These are phyloP conservation scores for Siniperca knerii DNA, from an alignment of 2,113 vertebrate genomes.

Conservation along the genomic window DNA sequence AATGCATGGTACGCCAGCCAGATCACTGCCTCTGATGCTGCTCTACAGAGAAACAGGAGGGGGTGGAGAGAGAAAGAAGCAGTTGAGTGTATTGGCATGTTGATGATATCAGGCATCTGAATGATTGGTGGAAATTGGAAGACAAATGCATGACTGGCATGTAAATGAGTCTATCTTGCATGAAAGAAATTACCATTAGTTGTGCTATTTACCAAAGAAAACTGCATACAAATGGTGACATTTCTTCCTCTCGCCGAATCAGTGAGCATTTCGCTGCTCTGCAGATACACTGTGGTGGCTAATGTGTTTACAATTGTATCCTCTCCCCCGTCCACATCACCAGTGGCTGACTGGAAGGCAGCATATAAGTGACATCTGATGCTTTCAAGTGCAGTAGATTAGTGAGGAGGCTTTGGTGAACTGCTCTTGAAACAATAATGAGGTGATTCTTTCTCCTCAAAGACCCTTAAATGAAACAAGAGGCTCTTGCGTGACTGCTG, in stretches of 20 bases:
- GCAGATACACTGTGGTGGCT: constrained; percentile 49
- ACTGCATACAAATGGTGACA: constrained; percentile 75
- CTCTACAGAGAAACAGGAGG: constrained; percentile 54
- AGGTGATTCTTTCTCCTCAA: constrained; percentile 52
- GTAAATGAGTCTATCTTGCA: constrained; percentile 44
- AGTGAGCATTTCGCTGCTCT: constrained; percentile 47
- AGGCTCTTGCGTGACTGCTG: constrained; percentile 26
- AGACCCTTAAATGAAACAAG: constrained; percentile 61
- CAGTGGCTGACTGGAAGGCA: constrained; percentile 50
- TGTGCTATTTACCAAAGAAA: constrained; percentile 61
- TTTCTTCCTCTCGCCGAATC: constrained; percentile 55
- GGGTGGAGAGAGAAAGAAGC: constrained; percentile 17
- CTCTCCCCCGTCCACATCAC: constrained; percentile 44
- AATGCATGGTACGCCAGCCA: constrained; percentile 72
- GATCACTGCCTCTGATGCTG: constrained; percentile 68
- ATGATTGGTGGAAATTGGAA: constrained; percentile 53
- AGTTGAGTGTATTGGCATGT: constrained; percentile 56
- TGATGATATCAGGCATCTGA: constrained; percentile 58
- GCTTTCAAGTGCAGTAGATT: constrained; percentile 67
- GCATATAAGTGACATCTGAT: constrained; percentile 65
- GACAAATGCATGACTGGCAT: constrained; percentile 62
- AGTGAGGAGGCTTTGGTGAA: constrained; percentile 45
- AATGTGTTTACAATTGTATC: constrained; percentile 65
- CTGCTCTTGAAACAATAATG: constrained; percentile 56
- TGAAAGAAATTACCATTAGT: constrained; percentile 62